Base-by-base conservation (phyloP, 2,888 invertebrate species). In the Trachelus iudaicus region DNA sequence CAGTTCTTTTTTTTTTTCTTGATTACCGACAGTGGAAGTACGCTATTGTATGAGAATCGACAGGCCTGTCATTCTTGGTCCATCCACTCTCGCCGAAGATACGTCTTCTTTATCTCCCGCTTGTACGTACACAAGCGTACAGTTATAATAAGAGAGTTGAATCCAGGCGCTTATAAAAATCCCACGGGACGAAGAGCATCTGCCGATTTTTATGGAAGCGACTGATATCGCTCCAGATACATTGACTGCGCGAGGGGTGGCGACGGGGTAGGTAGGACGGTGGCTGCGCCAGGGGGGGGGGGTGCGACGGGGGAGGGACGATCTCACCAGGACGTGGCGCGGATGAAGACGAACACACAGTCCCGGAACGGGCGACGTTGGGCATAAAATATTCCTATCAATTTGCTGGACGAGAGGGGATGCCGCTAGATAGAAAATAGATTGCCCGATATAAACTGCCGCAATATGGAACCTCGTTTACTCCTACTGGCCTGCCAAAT, bases 381-480 rank as follows among this genome's bases (percentile, higher is more conserved):
- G 73, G 80, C 83, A 85, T 86, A 83, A 85, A 85, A 84, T 82
- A 85, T 85, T 86, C 84, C 83, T 81, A 81, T 81, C 84, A 85
- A 86, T 86, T 85, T 86, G 79, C 80, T 81, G 85, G 83, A 81
- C 15, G 83, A 82, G 79, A 81, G 82, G 79, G 81, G 83, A 81
- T 79, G 81, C 73, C 9, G 34, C 79, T 68, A 80, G 79, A 83
- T 82, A 83, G 83, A 82, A 85, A 85, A 84, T 83, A 85, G 83
- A 85, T 85, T 85, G 84, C 80, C 77, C 81, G 78, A 83, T 84
- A 82, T 83, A 81, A 80, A 77, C 69, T 69, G 15, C 69, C 31
- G 69, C 31, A 69, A 30, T 69, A 69, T 30, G 69, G 69, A 69
- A 69, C 15, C 69, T 69, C 69, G 69, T 69, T 69, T 33, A 15